Percentiles rank a stretch among this genome's conserved stretches.
phyloP scores from a whole-genome alignment of 1,140 invertebrate genomes.

The Philaenus spumarius region DNA sequence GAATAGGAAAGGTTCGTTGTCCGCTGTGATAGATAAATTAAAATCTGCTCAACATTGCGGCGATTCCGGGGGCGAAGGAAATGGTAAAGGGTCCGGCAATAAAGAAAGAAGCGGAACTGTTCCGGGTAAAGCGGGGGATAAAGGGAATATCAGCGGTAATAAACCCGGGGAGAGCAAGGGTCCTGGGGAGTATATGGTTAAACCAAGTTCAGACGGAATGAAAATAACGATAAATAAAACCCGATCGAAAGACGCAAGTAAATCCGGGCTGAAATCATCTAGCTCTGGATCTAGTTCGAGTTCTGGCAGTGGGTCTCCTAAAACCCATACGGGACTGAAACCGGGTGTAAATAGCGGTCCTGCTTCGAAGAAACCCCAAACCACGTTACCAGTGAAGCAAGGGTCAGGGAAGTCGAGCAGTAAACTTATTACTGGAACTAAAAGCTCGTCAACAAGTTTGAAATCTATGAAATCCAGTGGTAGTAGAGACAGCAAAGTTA shows the following conservation, averaged over 20 bases:
- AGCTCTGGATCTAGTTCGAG: constrained; percentile 25
- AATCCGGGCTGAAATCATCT: constrained; percentile 35
- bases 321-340: constrained; percentile 75
- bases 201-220: constrained; percentile 75
- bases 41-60: constrained; percentile 60
- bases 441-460: constrained; percentile 38
- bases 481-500: constrained; percentile 44
- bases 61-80: constrained; percentile 28
- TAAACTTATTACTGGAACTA: constrained; percentile 34
- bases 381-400: not conserved
- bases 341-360: constrained; percentile 74
- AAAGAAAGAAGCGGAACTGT: constrained; percentile 28
- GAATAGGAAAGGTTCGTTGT: constrained; percentile 69
- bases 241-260: constrained; percentile 49
- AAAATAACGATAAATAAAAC: constrained; percentile 88
- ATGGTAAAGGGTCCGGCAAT: constrained; percentile 30
- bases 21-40: constrained; percentile 80
- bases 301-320: constrained; percentile 52
- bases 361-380: constrained; percentile 66
- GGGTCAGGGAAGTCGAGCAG: constrained; percentile 1
- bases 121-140: constrained; percentile 44
- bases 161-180: constrained; percentile 58
- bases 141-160: constrained; percentile 45
- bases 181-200: constrained; percentile 75
- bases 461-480: constrained; percentile 48